Conservation (phyloP, 2,888 invertebrate genomes). For the Papilio protenor region DNA sequence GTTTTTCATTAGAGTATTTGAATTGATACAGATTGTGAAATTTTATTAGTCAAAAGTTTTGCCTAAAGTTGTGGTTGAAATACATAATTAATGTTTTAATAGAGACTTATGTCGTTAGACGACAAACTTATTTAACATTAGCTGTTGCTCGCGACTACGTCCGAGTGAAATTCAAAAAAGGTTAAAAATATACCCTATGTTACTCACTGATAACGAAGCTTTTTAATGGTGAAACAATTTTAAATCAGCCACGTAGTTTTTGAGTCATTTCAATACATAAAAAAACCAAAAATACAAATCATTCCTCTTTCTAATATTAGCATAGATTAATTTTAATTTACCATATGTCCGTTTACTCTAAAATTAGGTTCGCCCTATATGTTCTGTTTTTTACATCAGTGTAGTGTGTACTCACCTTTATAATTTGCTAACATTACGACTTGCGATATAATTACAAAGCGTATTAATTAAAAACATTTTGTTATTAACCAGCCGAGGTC, state of each 20-base stretch:
- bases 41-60: neutral
- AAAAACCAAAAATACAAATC: too few relatives aligned
- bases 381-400: neutral
- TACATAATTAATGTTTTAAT: neutral
- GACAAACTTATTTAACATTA: too few relatives aligned
- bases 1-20: neutral
- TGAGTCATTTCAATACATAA: too few relatives aligned
- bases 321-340: neutral
- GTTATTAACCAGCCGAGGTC: slow-evolving; percentile 39
- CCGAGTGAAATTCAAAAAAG: too few relatives aligned
- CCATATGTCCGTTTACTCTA: neutral
- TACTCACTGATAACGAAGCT: too few relatives aligned
- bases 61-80: neutral
- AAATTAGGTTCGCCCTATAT: neutral
- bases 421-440: slow-evolving; percentile 18
- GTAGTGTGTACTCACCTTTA: slow-evolving; percentile 26
- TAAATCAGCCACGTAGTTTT: too few relatives aligned
- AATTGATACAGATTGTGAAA: neutral
- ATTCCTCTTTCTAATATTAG: too few relatives aligned
- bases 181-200: too few relatives aligned
- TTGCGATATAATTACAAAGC: slow-evolving; percentile 33
- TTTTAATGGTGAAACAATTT: too few relatives aligned
- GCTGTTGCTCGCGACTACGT: too few relatives aligned
- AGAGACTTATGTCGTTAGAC: neutral
- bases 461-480: slow-evolving; percentile 40